A percentile compares a stretch with the other conserved stretches of the same genome.
Evolutionary conservation across 2,888 invertebrate genomes (phyloP).

Genomic region (Patella pellucida): DNA sequence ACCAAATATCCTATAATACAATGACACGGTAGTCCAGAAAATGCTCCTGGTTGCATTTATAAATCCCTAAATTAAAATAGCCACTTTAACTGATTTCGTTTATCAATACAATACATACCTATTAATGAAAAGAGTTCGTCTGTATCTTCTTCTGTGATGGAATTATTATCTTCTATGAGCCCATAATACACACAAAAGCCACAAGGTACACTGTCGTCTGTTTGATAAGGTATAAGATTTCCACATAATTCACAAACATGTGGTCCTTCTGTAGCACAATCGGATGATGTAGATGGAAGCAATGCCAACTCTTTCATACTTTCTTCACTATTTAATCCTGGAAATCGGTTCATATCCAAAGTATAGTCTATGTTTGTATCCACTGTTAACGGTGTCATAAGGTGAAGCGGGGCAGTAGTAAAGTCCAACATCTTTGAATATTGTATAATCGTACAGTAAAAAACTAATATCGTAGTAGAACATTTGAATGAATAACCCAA

Average conservation of each 20-base stretch:
- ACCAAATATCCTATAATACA: too few species aligned
- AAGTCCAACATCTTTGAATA: neutral
- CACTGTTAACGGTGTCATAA: neutral
- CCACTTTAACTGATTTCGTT: too few species aligned
- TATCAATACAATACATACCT: neutral
- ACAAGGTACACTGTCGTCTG: neutral
- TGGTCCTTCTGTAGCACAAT: neutral
- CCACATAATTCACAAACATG: slow-evolving; percentile 5
- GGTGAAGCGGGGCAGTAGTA: neutral
- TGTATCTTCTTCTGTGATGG: neutral
- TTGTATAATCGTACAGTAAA: neutral
- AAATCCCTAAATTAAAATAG: too few species aligned
- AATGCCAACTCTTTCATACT: neutral
- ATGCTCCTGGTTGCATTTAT: too few species aligned
- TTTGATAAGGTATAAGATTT: neutral
- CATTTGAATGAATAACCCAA: too few species aligned
- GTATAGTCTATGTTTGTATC: slow-evolving; percentile 9
- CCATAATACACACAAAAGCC: neutral
- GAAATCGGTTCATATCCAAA: neutral
- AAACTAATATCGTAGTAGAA: neutral
- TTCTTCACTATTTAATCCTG: neutral
- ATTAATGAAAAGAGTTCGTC: slow-evolving; percentile 1
- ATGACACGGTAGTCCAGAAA: too few species aligned
- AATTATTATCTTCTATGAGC: neutral
- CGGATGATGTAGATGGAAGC: neutral